A percentile compares a stretch with the other conserved stretches of the same genome.
phyloP scores from a whole-genome alignment of 2,797 vertebrate genomes.

The Gymnocypris eckloni region DNA sequence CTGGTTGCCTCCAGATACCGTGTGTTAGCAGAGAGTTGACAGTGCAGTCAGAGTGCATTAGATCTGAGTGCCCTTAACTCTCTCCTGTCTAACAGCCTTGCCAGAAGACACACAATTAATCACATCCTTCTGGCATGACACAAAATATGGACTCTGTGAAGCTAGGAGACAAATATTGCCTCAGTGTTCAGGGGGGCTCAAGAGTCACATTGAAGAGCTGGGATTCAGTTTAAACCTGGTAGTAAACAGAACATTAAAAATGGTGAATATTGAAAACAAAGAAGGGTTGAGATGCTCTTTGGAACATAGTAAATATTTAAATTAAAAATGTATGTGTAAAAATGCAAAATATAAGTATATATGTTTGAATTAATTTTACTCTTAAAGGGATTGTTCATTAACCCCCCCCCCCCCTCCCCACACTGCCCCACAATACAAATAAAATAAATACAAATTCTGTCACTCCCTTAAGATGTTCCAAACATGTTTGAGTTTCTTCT shows the following conservation, averaged over 20 bases:
- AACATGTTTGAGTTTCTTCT: neutral
- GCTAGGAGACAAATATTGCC: neutral
- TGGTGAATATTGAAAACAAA: neutral
- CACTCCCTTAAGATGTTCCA: neutral
- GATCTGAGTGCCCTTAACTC: slow-evolving; percentile 23
- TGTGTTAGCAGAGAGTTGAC: slow-evolving; percentile 33
- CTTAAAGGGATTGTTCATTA: neutral
- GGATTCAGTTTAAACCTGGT: slow-evolving; percentile 10
- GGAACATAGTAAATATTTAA: slow-evolving; percentile 5
- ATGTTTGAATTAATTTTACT: neutral
- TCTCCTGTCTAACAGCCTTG: slow-evolving; percentile 12
- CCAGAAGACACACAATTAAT: slow-evolving; percentile 17
- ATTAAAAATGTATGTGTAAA: neutral
- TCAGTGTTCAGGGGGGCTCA: neutral
- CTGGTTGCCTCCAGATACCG: slow-evolving; percentile 30
- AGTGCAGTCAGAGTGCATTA: slow-evolving; percentile 35
- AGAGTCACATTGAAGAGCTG: neutral
- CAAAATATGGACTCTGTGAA: slow-evolving; percentile 16
- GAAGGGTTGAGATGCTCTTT: neutral
- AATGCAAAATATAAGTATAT: neutral
- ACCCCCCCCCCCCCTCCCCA: too few relatives aligned
- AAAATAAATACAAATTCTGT: too few relatives aligned
- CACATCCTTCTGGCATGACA: slow-evolving; percentile 9
- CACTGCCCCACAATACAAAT: neutral
- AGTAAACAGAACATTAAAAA: neutral